Conservation (phyloP, 2,113 vertebrate genomes). For the Bambusicola thoracicus region DNA sequence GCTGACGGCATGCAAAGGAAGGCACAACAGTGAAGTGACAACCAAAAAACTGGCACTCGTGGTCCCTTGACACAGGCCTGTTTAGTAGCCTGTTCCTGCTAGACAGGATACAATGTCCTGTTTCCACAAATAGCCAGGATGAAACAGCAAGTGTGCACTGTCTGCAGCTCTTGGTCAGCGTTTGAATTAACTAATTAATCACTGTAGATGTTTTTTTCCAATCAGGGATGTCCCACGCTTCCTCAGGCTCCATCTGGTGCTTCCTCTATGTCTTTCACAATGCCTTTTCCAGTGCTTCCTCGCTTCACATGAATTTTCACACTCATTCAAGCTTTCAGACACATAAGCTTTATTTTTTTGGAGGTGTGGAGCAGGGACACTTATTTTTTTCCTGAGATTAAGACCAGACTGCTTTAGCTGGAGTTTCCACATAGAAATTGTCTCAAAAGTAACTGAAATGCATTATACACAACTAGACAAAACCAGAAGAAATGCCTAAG, state of each 20-base stretch:
- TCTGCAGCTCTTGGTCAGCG: neutral
- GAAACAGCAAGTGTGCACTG: neutral
- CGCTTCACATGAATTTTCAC: neutral
- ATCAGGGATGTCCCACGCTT: neutral
- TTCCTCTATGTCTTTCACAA: neutral
- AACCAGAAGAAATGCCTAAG: neutral
- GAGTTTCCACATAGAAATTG: neutral
- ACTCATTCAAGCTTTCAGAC: neutral
- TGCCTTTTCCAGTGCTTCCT: neutral
- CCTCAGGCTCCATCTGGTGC: neutral
- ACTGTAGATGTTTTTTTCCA: neutral
- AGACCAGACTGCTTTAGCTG: neutral
- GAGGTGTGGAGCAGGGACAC: neutral
- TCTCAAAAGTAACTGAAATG: neutral
- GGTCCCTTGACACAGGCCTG: neutral
- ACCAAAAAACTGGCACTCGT: neutral
- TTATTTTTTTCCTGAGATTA: neutral
- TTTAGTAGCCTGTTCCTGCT: neutral
- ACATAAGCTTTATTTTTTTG: neutral
- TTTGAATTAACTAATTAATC: neutral
- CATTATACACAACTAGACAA: neutral
- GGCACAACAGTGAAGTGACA: neutral
- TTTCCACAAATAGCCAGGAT: neutral
- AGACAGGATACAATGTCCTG: neutral
- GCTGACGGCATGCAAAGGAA: neutral